These are phyloP conservation scores for Phrynocephalus vlangalii DNA, from an alignment of 2,797 vertebrate genomes.

Conservation along the genomic window DNA sequence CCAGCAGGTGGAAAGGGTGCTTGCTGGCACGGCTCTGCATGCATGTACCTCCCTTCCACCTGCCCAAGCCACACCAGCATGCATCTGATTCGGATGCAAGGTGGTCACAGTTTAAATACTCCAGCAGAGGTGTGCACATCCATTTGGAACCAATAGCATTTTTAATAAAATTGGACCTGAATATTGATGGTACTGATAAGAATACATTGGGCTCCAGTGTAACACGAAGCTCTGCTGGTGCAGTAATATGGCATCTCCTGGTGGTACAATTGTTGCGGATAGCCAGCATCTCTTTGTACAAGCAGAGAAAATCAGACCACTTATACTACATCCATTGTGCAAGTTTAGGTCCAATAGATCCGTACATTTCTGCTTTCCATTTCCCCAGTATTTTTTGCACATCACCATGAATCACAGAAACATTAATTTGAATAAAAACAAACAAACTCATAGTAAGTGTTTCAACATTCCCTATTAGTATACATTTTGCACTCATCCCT, in stretches of 20 bases:
- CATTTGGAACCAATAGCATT: neutral
- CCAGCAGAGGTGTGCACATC: neutral
- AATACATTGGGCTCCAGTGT: too few relatives aligned
- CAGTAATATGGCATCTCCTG: too few relatives aligned
- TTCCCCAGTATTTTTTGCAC: slow-evolving; percentile 6
- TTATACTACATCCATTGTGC: too few relatives aligned
- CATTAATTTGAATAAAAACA: neutral
- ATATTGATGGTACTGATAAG: neutral
- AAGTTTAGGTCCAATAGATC: too few relatives aligned
- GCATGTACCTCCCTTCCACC: too few relatives aligned
- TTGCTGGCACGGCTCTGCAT: too few relatives aligned
- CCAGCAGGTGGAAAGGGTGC: too few relatives aligned
- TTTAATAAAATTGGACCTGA: slow-evolving; percentile 1
- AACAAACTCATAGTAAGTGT: neutral
- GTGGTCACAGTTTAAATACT: neutral
- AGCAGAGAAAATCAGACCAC: too few relatives aligned
- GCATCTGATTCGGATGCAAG: too few relatives aligned
- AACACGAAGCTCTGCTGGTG: too few relatives aligned
- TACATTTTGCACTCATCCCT: neutral
- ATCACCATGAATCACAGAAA: fast-evolving
- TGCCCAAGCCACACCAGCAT: too few relatives aligned
- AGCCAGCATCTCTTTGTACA: too few relatives aligned
- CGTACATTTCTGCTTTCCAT: slow-evolving; percentile 3
- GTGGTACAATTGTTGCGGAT: neutral
- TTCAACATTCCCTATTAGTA: neutral